These are phyloP conservation scores for Poecilus cupreus DNA, from an alignment of 2,888 invertebrate species.

Conservation along the genomic window DNA sequence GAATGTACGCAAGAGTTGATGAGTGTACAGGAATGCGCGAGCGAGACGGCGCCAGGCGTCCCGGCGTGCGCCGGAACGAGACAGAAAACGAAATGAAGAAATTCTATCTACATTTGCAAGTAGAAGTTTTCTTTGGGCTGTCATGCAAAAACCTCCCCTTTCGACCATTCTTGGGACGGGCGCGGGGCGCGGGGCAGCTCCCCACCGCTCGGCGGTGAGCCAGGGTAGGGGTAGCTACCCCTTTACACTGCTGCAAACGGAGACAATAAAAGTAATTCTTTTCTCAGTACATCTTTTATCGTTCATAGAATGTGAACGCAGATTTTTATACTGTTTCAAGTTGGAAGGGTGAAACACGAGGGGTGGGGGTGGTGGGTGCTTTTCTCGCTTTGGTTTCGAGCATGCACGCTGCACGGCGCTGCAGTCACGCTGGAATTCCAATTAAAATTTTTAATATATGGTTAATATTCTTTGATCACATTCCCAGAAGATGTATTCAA, in stretches of 20 bases:
- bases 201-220: constrained; percentile 24
- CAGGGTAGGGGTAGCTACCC: constrained; percentile 65
- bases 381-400: neutral
- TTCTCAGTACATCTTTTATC: constrained; percentile 66
- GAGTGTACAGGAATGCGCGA: constrained; percentile 68
- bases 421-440: constrained; percentile 43
- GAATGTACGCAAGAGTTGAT: constrained; percentile 71
- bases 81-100: constrained; percentile 77
- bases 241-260: constrained; percentile 68
- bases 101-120: constrained; percentile 78
- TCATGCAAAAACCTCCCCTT: constrained; percentile 71
- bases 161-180: constrained; percentile 61
- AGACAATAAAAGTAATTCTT: constrained; percentile 71
- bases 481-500: neutral
- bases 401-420: neutral
- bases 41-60: constrained; percentile 64
- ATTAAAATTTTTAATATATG: constrained; percentile 53
- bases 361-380: neutral
- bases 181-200: neutral
- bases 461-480: constrained; percentile 4
- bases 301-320: constrained; percentile 67
- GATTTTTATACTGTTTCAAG: constrained; percentile 60
- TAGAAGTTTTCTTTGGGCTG: constrained; percentile 71
- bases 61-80: constrained; percentile 67
- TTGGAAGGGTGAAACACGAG: constrained; percentile 2